A percentile compares a stretch with the other conserved stretches of the same genome.
phyloP scores from a whole-genome alignment of 2,888 invertebrate genomes.

The Eupeodes latifasciatus region DNA sequence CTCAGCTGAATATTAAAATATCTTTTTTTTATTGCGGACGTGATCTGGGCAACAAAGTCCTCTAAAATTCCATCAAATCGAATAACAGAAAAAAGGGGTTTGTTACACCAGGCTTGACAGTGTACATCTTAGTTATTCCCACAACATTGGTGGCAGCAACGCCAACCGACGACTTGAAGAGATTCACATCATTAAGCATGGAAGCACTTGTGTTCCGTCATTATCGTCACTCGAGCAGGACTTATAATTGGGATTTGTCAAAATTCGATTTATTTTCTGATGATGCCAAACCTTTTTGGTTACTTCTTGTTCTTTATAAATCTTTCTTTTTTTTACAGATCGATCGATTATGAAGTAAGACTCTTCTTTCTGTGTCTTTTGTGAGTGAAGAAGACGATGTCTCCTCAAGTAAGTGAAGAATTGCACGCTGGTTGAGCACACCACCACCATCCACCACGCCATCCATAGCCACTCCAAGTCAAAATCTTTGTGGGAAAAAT shows the following conservation, averaged over 20 bases:
- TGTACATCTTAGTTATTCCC: slow-evolving; percentile 43
- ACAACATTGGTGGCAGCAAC: slow-evolving; percentile 58
- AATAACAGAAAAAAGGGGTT: slow-evolving; percentile 43
- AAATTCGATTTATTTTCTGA: slow-evolving; percentile 67
- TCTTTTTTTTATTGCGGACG: slow-evolving; percentile 59
- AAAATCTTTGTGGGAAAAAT: slow-evolving; percentile 71
- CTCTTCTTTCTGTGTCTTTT: not conserved
- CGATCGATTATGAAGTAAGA: slow-evolving; percentile 14
- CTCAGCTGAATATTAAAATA: slow-evolving; percentile 66
- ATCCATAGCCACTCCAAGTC: not conserved
- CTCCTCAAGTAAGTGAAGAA: slow-evolving; percentile 42
- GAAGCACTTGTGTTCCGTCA: slow-evolving; percentile 61
- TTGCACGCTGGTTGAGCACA: slow-evolving; percentile 71
- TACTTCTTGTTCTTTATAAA: not conserved
- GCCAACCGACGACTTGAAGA: not conserved
- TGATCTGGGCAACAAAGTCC: slow-evolving; percentile 37
- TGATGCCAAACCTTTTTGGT: slow-evolving; percentile 48
- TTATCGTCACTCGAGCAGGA: slow-evolving; percentile 42
- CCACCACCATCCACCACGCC: not conserved
- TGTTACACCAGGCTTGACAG: slow-evolving; percentile 9
- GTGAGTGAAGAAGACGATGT: slow-evolving; percentile 38
- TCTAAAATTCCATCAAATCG: slow-evolving; percentile 25
- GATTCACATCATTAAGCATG: slow-evolving; percentile 73
- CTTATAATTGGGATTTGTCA: slow-evolving; percentile 71
- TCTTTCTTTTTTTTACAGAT: slow-evolving; percentile 6